phyloP scores from a whole-genome alignment of 2,113 vertebrate species.

The Eptesicus fuscus region DNA sequence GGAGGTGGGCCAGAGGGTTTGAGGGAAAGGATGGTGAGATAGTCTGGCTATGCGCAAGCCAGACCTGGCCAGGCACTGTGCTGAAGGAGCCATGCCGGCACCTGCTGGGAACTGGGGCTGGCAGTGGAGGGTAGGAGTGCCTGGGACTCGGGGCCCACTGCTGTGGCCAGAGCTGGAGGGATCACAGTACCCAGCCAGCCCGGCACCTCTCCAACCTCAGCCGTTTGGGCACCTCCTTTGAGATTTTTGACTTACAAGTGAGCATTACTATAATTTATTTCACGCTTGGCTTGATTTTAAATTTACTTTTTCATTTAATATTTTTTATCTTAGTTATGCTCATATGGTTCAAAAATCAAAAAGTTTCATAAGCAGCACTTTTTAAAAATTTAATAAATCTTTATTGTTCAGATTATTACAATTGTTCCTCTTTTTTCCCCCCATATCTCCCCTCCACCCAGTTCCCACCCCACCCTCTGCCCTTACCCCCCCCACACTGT shows the following conservation, averaged over 20 bases:
- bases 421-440: too few species aligned
- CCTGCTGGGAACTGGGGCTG: not conserved
- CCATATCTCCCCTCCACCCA: too few species aligned
- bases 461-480: too few species aligned
- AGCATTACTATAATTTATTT: constrained; percentile 37
- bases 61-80: not conserved
- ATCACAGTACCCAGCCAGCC: not conserved
- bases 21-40: not conserved
- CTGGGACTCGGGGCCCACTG: not conserved
- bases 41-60: not conserved
- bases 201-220: not conserved
- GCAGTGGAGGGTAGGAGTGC: not conserved
- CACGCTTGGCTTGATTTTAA: constrained; percentile 67
- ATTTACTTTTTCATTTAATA: constrained; percentile 64
- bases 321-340: constrained; percentile 20
- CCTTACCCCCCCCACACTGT: too few species aligned
- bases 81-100: not conserved
- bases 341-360: constrained; percentile 69
- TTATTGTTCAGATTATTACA: too few species aligned
- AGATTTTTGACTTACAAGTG: constrained; percentile 9
- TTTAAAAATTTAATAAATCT: not conserved
- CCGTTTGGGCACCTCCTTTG: not conserved
- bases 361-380: constrained; percentile 7
- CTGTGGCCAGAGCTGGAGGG: not conserved
- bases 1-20: not conserved